phyloP scores from a whole-genome alignment of 53 echinoderm and acorn worm genomes.

The Hippasteria phrygiana region DNA sequence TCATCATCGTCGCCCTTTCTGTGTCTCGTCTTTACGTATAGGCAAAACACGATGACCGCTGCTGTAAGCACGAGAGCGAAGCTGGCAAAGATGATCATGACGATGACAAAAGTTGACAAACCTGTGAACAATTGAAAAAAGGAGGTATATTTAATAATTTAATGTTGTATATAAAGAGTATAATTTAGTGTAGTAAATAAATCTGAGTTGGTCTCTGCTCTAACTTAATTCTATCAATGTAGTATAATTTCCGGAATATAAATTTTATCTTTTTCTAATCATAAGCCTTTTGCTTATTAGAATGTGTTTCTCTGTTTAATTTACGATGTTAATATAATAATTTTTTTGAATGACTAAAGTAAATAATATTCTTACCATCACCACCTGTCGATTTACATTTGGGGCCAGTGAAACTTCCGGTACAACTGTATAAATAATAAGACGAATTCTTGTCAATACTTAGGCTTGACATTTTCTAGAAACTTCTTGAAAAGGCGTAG shows the following conservation, averaged over 20 bases:
- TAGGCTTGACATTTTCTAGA: too few species aligned
- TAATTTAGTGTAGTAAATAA: too few species aligned
- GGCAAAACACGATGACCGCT: neutral
- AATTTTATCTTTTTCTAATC: too few species aligned
- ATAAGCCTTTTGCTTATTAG: too few species aligned
- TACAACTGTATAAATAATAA: constrained; percentile 2
- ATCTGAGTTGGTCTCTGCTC: too few species aligned
- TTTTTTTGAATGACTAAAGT: neutral
- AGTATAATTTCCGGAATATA: too few species aligned
- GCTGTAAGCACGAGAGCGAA: neutral
- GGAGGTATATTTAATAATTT: neutral
- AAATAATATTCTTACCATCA: neutral
- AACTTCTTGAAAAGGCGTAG: too few species aligned
- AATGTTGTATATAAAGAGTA: too few species aligned
- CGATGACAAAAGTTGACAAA: constrained; percentile 20
- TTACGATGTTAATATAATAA: neutral
- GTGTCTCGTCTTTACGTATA: neutral
- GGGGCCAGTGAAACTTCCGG: neutral
- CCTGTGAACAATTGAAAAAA: neutral
- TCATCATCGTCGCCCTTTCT: neutral
- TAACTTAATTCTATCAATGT: too few species aligned
- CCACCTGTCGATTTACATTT: neutral
- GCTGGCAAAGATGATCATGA: constrained; percentile 9
- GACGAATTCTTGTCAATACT: neutral
- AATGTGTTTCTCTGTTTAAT: too few species aligned